phyloP scores from a whole-genome alignment of 2,797 vertebrate species.

The Novumbra hubbsi region DNA sequence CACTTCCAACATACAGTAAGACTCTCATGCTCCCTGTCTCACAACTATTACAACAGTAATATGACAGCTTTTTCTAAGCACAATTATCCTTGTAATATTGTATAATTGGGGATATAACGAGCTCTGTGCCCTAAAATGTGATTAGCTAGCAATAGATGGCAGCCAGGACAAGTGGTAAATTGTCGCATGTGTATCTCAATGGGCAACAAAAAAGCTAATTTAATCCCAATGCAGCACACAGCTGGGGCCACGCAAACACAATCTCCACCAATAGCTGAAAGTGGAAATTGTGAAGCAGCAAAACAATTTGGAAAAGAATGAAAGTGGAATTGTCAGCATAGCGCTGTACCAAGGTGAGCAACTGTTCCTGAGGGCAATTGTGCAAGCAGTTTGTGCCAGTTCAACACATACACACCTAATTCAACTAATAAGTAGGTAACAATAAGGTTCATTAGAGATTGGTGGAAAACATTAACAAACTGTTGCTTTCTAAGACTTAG shows the following conservation, averaged over 20 bases:
- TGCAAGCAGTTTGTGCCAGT: not conserved
- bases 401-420: not conserved
- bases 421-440: not conserved
- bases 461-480: not conserved
- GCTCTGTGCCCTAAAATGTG: slow-evolving; percentile 5
- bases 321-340: not conserved
- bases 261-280: not conserved
- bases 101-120: not conserved
- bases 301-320: not conserved
- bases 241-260: not conserved
- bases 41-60: no score
- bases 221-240: slow-evolving; percentile 9
- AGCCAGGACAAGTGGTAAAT: not conserved
- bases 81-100: not conserved
- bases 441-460: not conserved
- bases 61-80: not conserved
- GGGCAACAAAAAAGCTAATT: not conserved
- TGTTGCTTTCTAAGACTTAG: no score
- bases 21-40: not conserved
- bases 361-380: not conserved
- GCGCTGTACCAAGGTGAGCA: not conserved
- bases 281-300: not conserved
- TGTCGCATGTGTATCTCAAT: not conserved
- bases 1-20: not conserved
- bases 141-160: not conserved